Evolutionary conservation across 2,113 vertebrate species (phyloP), one percentile per base, ranked within the genome.

Genomic region (Crypturellus undulatus): DNA sequence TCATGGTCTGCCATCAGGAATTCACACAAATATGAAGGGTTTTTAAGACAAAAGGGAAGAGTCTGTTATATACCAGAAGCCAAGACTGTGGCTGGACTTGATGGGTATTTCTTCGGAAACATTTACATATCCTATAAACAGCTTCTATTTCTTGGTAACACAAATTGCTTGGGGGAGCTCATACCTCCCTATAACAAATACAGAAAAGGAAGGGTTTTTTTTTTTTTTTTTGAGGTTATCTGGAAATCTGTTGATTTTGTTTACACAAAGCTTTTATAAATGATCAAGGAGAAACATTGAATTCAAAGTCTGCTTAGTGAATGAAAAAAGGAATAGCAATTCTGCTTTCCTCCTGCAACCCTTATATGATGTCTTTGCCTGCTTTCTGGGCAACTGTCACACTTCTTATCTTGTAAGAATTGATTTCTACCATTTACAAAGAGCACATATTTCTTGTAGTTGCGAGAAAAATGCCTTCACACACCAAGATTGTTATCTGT

Each of bases 401-500:
- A 22, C 68, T 92, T 77, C 68, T 67, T 88, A 88, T 67, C 72
- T 51, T 45, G 25, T 73, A 69, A 76, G 42, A 90, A 88, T 6
- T 69, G 45, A 86, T 88, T 94, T 92, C 68, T 60, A 32, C 67
- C 32, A 42, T 65, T 47, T 47, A 19, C 49, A n/a, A 60, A 24
- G 36, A 3, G 9, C 19, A 32, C 38, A 12, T 3, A 1, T 88
- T 94, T 80, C 72, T 93, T 80, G 30, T 17, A 70, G 42, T 0
- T 0, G 12, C 36, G 49, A 49, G 18, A 64, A 83, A 92, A 91
- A 88, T 67, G 24, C 36, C 18, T 83, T 77, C 87, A 85, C 2
- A 1, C 1, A 1, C 36, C 2, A 1, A 36, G 30, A 63, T 59
- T 0, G 0, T 13, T 79, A 4, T 75, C 49, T 65, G 9, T 60